These are phyloP conservation scores for Gymnodraco acuticeps DNA, from an alignment of 2,797 vertebrate species.

Conservation along the genomic window DNA sequence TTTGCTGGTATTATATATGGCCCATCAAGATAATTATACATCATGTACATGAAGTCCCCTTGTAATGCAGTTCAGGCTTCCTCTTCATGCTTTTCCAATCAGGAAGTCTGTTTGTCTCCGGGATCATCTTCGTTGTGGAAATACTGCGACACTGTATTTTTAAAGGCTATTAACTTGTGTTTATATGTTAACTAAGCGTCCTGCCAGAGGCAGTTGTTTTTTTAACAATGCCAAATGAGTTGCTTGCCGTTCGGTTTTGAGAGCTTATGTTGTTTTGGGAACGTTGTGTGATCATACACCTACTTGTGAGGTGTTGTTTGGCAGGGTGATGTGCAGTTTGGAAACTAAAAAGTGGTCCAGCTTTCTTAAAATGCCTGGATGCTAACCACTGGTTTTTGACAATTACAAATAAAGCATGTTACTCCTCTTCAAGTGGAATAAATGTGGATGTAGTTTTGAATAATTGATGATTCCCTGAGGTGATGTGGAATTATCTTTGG, in stretches of 20 bases:
- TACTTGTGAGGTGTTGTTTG: conserved; percentile 26
- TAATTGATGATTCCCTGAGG: conserved; percentile 67
- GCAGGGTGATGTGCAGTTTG: conserved; percentile 2
- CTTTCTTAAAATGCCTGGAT: conserved; percentile 33
- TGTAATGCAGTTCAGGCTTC: conserved; percentile 36
- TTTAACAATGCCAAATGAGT: conserved; percentile 1
- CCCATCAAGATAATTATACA: conserved; percentile 33
- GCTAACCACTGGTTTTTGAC: conserved; percentile 40
- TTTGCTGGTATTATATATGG: conserved; percentile 21
- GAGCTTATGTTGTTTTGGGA: conserved; percentile 21
- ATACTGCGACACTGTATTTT: conserved; percentile 7
- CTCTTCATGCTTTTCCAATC: conserved; percentile 2
- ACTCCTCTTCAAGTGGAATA: conserved; percentile 54
- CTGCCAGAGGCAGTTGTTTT: conserved; percentile 13
- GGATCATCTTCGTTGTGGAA: not conserved
- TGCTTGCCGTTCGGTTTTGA: not conserved
- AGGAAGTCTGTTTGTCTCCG: conserved; percentile 16
- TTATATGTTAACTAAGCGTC: conserved; percentile 9
- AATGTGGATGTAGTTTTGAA: conserved; percentile 60
- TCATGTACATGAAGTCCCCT: conserved; percentile 2
- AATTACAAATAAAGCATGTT: conserved; percentile 45
- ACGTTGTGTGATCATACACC: conserved; percentile 15
- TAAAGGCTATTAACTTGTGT: conserved; percentile 20
- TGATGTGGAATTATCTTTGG: conserved; percentile 58
- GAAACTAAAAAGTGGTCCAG: conserved; percentile 9